Percentiles rank a stretch among this genome's conserved stretches.
These are phyloP conservation scores for Drosophila lacicola DNA, from an alignment of 2,888 invertebrate species.

Conservation along the genomic window DNA sequence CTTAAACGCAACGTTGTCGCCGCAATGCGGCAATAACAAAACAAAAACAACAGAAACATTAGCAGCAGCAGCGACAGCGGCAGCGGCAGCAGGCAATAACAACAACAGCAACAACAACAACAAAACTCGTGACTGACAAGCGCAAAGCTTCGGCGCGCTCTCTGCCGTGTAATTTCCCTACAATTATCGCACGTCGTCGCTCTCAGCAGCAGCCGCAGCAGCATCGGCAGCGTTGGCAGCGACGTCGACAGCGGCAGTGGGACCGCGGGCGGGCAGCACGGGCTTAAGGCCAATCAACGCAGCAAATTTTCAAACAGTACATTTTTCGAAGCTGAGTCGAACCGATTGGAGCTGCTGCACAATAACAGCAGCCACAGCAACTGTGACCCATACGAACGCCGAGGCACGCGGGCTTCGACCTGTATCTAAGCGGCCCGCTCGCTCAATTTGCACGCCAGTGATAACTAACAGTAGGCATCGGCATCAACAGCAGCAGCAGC, in stretches of 20 bases:
- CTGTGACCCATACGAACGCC: conserved; percentile 22
- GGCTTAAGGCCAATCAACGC: conserved; percentile 78
- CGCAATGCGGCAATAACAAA: conserved; percentile 27
- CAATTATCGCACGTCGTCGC: conserved; percentile 69
- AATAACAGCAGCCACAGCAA: conserved; percentile 25
- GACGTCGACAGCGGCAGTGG: conserved; percentile 34
- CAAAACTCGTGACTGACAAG: conserved; percentile 21
- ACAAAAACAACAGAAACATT: conserved; percentile 10
- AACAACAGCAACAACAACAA: conserved; percentile 24
- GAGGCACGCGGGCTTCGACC: conserved; percentile 24
- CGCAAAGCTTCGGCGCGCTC: conserved; percentile 41
- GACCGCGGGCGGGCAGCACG: conserved; percentile 49
- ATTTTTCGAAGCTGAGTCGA: conserved; percentile 71
- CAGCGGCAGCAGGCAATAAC: conserved; percentile 5
- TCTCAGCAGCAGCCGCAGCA: conserved; percentile 24
- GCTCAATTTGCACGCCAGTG: conserved; percentile 71
- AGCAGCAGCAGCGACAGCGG: conserved; percentile 16
- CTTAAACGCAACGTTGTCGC: conserved; percentile 39
- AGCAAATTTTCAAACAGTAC: conserved; percentile 75
- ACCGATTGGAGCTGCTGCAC: conserved; percentile 51
- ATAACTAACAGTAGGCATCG: conserved; percentile 52
- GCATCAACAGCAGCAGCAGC: conserved; percentile 24
- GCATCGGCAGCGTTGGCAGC: conserved; percentile 2
- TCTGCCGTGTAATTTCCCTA: conserved; percentile 69
- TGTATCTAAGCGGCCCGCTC: conserved; percentile 17